Percentiles rank a stretch among this genome's conserved stretches.
Conservation (phyloP, 2,113 vertebrate species). For the Peromyscus polionotus region DNA sequence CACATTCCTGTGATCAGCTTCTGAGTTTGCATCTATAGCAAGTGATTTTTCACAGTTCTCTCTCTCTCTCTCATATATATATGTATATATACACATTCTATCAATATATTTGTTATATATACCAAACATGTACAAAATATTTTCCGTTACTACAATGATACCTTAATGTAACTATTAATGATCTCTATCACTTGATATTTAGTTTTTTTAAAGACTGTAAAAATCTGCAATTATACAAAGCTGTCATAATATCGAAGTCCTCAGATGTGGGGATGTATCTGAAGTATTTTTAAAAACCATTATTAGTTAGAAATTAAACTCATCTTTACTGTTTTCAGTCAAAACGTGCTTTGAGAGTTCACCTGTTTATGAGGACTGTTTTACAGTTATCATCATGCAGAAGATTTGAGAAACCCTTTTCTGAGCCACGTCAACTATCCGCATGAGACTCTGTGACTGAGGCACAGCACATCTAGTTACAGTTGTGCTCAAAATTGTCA, state of each 20-base stretch:
- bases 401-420: conserved; percentile 3
- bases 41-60: conserved; percentile 22
- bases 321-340: not conserved
- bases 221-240: conserved; percentile 26
- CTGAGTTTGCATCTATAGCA: not conserved
- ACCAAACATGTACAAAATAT: not conserved
- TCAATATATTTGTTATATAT: not conserved
- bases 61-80: too few species aligned
- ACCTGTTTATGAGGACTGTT: not conserved
- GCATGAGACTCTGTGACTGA: not conserved
- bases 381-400: not conserved
- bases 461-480: not conserved
- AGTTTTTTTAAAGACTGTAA: not conserved
- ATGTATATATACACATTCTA: not conserved
- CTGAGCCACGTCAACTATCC: not conserved
- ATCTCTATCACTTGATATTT: not conserved
- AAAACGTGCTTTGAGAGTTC: conserved; percentile 55
- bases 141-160: not conserved
- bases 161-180: not conserved
- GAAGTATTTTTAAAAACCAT: conserved; percentile 58
- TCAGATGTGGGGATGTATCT: not conserved
- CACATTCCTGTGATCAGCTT: conserved; percentile 5
- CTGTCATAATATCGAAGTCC: not conserved
- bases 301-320: conserved; percentile 59
- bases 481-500: not conserved